A percentile compares a stretch with the other conserved stretches of the same genome.
Conservation (phyloP, 2,888 invertebrate species). For the Drosophila putrida region DNA sequence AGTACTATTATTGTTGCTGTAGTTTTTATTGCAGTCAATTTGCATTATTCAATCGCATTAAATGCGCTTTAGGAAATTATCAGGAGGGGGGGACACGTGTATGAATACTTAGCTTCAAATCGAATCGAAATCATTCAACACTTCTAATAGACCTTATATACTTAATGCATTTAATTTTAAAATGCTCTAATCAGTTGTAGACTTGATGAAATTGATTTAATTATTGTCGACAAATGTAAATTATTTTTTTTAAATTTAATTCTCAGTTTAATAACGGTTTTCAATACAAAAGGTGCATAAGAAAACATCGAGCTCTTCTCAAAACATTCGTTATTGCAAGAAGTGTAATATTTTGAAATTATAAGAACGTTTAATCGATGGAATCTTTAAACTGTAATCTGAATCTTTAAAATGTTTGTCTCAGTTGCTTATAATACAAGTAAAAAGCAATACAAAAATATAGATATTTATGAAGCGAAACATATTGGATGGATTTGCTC, state of each 20-base stretch:
- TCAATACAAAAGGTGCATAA: no score
- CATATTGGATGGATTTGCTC: neutral
- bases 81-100: constrained; percentile 5
- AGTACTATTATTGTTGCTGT: constrained; percentile 2
- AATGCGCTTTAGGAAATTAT: constrained; percentile 47
- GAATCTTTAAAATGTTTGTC: no score
- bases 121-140: constrained; percentile 18
- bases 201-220: constrained; percentile 7
- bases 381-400: no score
- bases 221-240: neutral
- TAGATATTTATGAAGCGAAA: neutral
- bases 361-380: no score
- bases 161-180: neutral
- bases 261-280: neutral
- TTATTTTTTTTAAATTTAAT: neutral
- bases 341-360: neutral
- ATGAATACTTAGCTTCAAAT: constrained; percentile 13
- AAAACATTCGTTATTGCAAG: neutral
- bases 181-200: constrained; percentile 10
- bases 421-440: neutral
- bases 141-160: neutral
- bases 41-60: constrained; percentile 34
- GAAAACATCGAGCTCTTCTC: no score
- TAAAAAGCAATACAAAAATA: no score
- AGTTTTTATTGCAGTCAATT: constrained; percentile 17